Base-by-base conservation (phyloP, 1,140 invertebrate species). In the Aplysia californica region DNA sequence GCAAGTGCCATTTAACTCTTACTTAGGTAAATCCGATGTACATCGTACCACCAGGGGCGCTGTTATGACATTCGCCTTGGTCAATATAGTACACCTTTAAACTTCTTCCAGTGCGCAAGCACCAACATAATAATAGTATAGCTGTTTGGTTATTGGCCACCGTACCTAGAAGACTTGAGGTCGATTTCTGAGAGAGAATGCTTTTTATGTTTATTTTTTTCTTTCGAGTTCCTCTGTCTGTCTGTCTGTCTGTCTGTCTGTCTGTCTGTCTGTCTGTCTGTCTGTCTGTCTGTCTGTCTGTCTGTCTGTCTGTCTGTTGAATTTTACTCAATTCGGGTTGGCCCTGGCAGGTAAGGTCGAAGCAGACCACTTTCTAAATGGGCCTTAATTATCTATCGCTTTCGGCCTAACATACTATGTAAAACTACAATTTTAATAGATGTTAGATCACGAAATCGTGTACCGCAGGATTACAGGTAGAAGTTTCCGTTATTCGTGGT, bases 201-300 rank as follows among this genome's bases (percentile, higher is more conserved):
- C 44, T 50, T 15, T 15, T n/a, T 50, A 50, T n/a, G 26, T 61
- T 21, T 4, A 21, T n/a, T 31, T n/a, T n/a, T n/a, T n/a, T n/a
- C n/a, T n/a, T n/a, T n/a, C n/a, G n/a, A n/a, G n/a, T n/a, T n/a
- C n/a, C 21, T 33, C 64, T 66, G 6, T 33, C 64, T 66, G 26
- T 66, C 64, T 66, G 26, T 66, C 64, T 66, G 26, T 18, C 10
- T 66, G 6, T 33, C 64, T 66, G n/a, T 23, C 33, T 66, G 33
- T 36, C 33, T 33, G n/a, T 6, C 4, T 33, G 33, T 31, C 26
- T 66, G n/a, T 33, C 33, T 66, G 31, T 18, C 4, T 66, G 26
- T 66, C 64, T 66, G 26, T 66, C 64, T 66, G 6, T 66, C 64
- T 66, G 26, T n/a, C n/a, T 18, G 6, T 31, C 6, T 66, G 6